Conservation (phyloP, 2,888 invertebrate species). For the Spilosoma lubricipeda region DNA sequence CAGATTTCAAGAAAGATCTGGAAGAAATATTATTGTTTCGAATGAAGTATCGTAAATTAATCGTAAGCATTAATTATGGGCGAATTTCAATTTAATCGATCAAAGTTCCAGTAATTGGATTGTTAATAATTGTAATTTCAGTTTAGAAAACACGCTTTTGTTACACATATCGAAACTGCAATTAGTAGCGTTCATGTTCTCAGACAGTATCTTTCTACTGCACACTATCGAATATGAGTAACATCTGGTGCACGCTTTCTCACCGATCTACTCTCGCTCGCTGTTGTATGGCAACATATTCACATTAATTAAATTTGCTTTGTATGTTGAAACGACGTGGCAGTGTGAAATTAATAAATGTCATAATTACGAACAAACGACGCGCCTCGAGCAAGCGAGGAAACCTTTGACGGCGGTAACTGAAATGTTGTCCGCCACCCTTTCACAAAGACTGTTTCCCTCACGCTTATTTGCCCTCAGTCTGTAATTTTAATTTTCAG, state of each 20-base stretch:
- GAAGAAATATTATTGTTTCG: background rate
- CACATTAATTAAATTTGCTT: slow-evolving; percentile 30
- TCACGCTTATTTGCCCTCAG: slow-evolving; percentile 50
- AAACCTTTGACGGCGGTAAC: slow-evolving; percentile 61
- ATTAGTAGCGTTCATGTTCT: slow-evolving; percentile 6
- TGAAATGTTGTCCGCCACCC: slow-evolving; percentile 62
- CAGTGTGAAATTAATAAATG: slow-evolving; percentile 67
- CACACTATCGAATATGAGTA: slow-evolving; percentile 19
- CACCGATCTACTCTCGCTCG: slow-evolving; percentile 16
- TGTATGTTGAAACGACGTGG: slow-evolving; percentile 31
- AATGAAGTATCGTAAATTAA: background rate
- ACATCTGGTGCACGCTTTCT: slow-evolving; percentile 22
- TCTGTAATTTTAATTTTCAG: slow-evolving; percentile 66
- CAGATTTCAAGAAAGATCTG: background rate
- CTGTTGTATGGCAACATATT: slow-evolving; percentile 23
- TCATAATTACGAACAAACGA: slow-evolving; percentile 52
- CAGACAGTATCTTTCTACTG: slow-evolving; percentile 13
- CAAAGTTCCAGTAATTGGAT: background rate
- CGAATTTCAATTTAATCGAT: background rate
- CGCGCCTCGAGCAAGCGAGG: slow-evolving; percentile 46
- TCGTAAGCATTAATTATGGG: background rate
- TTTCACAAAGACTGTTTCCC: slow-evolving; percentile 41
- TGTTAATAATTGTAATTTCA: background rate
- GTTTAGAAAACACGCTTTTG: background rate
- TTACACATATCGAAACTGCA: background rate